Percentiles rank a stretch among this genome's conserved stretches.
Evolutionary conservation across 2,888 invertebrate species (phyloP).

Genomic region (Tinea semifulvella): DNA sequence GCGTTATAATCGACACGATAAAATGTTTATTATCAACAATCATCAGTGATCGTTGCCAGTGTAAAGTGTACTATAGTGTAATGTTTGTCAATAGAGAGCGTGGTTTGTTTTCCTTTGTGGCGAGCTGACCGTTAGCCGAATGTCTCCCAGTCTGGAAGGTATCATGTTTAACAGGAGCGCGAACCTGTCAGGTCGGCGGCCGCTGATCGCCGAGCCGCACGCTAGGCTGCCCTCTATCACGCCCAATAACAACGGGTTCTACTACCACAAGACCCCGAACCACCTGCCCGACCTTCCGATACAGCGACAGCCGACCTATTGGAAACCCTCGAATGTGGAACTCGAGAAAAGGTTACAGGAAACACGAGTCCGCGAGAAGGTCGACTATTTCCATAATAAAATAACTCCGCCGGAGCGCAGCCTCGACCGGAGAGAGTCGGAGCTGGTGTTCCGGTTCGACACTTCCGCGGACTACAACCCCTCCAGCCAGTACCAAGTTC

Average conservation of each 20-base stretch:
- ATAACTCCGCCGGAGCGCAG: conserved; percentile 49
- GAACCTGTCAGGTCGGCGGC: conserved; percentile 58
- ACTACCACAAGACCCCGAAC: conserved; percentile 25
- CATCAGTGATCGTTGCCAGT: background rate
- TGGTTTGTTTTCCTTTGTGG: conserved; percentile 1
- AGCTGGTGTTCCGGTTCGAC: conserved; percentile 58
- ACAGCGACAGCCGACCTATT: conserved; percentile 40
- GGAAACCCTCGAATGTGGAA: conserved; percentile 60
- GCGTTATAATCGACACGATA: conserved; percentile 4
- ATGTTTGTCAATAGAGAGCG: background rate
- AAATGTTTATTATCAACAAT: conserved; percentile 7
- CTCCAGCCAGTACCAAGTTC: conserved; percentile 51
- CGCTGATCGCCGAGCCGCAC: conserved; percentile 54
- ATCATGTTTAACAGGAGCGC: conserved; percentile 62
- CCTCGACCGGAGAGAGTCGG: conserved; percentile 55
- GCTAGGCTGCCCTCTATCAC: conserved; percentile 52
- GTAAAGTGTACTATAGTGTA: background rate
- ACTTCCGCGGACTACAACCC: conserved; percentile 48
- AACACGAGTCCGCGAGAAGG: conserved; percentile 51
- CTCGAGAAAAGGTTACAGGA: conserved; percentile 54
- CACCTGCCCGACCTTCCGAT: conserved; percentile 41
- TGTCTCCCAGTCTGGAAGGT: conserved; percentile 62
- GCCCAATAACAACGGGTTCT: conserved; percentile 34
- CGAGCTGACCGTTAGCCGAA: conserved; percentile 20
- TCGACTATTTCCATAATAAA: conserved; percentile 60